A percentile compares a stretch with the other conserved stretches of the same genome.
Evolutionary conservation across 2,797 vertebrate genomes (phyloP).

Genomic region (Helarctos malayanus): DNA sequence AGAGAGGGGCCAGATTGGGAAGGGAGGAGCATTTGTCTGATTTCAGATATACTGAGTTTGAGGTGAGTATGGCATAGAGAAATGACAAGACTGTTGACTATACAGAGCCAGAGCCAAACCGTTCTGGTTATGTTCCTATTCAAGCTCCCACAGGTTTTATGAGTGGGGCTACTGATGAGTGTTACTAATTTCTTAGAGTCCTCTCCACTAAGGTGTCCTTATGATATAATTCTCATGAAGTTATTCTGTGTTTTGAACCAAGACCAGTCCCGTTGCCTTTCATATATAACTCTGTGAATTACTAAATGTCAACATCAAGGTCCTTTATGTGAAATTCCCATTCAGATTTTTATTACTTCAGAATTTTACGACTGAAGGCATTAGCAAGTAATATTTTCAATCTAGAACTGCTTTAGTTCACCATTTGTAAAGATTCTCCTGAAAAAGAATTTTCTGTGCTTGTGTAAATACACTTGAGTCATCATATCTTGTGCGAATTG

Average conservation of each 20-base stretch:
- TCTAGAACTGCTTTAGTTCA: conserved; percentile 38
- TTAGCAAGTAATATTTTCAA: background rate
- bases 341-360: conserved; percentile 31
- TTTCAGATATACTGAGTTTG: background rate
- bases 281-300: background rate
- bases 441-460: conserved; percentile 70
- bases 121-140: background rate
- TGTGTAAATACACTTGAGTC: conserved; percentile 80
- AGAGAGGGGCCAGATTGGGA: background rate
- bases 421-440: conserved; percentile 52
- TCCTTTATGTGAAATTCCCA: conserved; percentile 36
- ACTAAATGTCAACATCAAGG: background rate
- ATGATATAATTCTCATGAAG: background rate
- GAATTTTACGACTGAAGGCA: conserved; percentile 19
- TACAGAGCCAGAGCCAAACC: conserved; percentile 4
- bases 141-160: background rate
- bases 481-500: conserved; percentile 74
- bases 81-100: background rate
- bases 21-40: conserved; percentile 18
- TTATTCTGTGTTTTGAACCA: conserved; percentile 35
- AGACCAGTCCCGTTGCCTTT: background rate
- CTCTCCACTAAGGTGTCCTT: background rate
- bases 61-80: background rate
- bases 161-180: background rate
- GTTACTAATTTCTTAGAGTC: background rate